Evolutionary conservation across 2,888 invertebrate genomes (phyloP).

Genomic region (Clepsis dumicolana): DNA sequence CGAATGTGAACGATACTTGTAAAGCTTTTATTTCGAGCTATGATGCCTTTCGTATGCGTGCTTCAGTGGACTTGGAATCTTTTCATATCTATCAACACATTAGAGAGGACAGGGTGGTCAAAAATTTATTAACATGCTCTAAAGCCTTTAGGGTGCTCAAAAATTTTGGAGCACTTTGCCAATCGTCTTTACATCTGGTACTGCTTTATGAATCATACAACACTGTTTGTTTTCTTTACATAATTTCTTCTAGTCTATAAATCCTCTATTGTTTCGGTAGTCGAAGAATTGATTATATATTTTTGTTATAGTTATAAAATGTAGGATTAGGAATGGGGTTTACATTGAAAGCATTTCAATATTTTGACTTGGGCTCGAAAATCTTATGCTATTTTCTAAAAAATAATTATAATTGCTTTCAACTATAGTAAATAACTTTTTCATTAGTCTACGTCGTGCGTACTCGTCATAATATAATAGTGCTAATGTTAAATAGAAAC

Average conservation of each 20-base stretch:
- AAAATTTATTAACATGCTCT: not conserved
- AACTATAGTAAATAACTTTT: constrained; percentile 8
- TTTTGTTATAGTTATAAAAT: constrained; percentile 41
- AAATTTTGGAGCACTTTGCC: not conserved
- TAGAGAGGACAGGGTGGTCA: not conserved
- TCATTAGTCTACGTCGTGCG: not conserved
- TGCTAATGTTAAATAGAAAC: constrained; percentile 57
- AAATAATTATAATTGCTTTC: constrained; percentile 16
- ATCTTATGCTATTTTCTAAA: not conserved
- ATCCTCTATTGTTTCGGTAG: constrained; percentile 46
- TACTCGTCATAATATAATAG: constrained; percentile 19
- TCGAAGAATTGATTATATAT: constrained; percentile 52
- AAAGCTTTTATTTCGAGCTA: too few species aligned
- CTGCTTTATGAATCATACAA: constrained; percentile 54
- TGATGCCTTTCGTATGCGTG: not conserved
- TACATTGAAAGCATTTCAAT: constrained; percentile 32
- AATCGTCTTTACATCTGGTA: not conserved
- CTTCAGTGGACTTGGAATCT: not conserved
- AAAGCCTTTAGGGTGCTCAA: not conserved
- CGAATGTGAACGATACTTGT: too few species aligned
- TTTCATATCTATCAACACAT: not conserved
- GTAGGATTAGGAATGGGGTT: constrained; percentile 46
- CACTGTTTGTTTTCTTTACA: constrained; percentile 49
- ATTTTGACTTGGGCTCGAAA: not conserved
- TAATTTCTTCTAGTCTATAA: constrained; percentile 66